Conservation (phyloP, 2,113 vertebrate genomes). For the Brienomyrus brachyistius region DNA sequence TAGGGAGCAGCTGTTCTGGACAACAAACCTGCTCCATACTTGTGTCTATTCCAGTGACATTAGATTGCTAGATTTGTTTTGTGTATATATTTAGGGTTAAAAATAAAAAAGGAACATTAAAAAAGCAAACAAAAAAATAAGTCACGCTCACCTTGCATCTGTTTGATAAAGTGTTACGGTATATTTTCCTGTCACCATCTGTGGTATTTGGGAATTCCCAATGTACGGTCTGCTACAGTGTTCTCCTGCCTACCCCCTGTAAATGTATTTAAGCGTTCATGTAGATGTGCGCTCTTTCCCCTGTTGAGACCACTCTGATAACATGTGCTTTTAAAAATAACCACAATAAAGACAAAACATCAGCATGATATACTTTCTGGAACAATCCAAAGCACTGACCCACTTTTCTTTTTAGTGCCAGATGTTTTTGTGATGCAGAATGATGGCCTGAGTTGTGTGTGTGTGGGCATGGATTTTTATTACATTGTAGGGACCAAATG, state of each 20-base stretch:
- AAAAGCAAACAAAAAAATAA: constrained; percentile 38
- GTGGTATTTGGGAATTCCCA: constrained; percentile 78
- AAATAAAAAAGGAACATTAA: constrained; percentile 43
- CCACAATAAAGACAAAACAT: constrained; percentile 66
- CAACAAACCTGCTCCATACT: constrained; percentile 43
- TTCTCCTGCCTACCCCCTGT: constrained; percentile 74
- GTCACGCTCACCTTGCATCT: constrained; percentile 66
- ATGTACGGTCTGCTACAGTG: constrained; percentile 77
- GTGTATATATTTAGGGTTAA: constrained; percentile 37
- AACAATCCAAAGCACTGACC: constrained; percentile 63
- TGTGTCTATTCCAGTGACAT: constrained; percentile 41
- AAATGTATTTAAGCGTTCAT: constrained; percentile 88
- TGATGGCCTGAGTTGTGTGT: not conserved
- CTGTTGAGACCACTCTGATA: constrained; percentile 76
- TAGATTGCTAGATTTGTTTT: constrained; percentile 73
- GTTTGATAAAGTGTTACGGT: constrained; percentile 85
- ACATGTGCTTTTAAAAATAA: constrained; percentile 56
- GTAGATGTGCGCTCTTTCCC: constrained; percentile 92
- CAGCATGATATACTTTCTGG: constrained; percentile 77
- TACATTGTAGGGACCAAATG: not conserved
- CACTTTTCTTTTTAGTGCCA: constrained; percentile 68
- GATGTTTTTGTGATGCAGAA: constrained; percentile 54
- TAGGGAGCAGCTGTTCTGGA: constrained; percentile 57
- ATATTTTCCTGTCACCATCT: constrained; percentile 81
- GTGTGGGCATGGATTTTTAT: not conserved